Conservation (phyloP, 2,797 vertebrate genomes). For the Sebastes taczanowskii region DNA sequence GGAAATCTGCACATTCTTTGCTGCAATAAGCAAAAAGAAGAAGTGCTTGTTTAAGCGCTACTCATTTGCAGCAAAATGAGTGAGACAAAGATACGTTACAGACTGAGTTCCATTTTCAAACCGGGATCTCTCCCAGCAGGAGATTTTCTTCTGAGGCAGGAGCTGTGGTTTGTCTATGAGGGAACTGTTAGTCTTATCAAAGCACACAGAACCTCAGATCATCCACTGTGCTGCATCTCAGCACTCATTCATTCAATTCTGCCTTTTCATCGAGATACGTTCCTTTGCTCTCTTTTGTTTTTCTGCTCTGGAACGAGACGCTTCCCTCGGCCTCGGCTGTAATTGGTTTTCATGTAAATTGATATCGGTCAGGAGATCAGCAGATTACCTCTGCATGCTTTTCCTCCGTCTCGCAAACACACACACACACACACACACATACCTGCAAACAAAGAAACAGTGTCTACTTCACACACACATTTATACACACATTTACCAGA, state of each 20-base stretch:
- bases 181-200: slow-evolving; percentile 55
- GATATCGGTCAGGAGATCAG: slow-evolving; percentile 72
- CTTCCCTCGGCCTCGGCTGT: slow-evolving; percentile 49
- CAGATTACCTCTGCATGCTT: slow-evolving; percentile 44
- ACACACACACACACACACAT: not conserved
- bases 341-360: slow-evolving; percentile 80
- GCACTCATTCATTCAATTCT: slow-evolving; percentile 33
- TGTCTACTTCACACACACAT: not conserved
- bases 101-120: slow-evolving; percentile 20
- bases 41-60: not conserved
- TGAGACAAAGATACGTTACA: slow-evolving; percentile 10
- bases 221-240: slow-evolving; percentile 25
- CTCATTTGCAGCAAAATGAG: slow-evolving; percentile 12
- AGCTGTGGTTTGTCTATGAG: slow-evolving; percentile 35
- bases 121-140: slow-evolving; percentile 37
- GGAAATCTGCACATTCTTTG: not conserved
- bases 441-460: not conserved
- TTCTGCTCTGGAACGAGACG: slow-evolving; percentile 18
- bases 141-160: slow-evolving; percentile 12
- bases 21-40: not conserved
- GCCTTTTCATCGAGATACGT: slow-evolving; percentile 29
- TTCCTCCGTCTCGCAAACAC: slow-evolving; percentile 13
- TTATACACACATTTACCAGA: slow-evolving; percentile 1
- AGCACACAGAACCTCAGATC: slow-evolving; percentile 30
- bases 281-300: slow-evolving; percentile 37